A percentile compares a stretch with the other conserved stretches of the same genome.
Conservation (phyloP, 2,888 invertebrate genomes). For the Mythimna lalbum region DNA sequence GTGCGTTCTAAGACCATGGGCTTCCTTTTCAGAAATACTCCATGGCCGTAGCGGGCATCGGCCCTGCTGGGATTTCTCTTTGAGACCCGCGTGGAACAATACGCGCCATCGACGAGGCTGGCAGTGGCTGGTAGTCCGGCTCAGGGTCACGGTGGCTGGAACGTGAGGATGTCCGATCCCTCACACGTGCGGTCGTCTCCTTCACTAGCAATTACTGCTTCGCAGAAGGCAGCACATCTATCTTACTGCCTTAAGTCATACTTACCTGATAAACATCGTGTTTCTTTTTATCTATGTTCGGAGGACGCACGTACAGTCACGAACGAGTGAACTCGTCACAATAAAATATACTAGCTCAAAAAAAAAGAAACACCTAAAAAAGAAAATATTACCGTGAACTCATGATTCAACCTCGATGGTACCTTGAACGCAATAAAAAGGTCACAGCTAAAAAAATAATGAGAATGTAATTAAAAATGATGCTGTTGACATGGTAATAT, state of each 20-base stretch:
- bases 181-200: too few relatives aligned
- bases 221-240: too few relatives aligned
- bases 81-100: too few relatives aligned
- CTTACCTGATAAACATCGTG: neutral
- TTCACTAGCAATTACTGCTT: too few relatives aligned
- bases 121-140: too few relatives aligned
- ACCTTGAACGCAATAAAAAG: conserved; percentile 47
- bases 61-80: too few relatives aligned
- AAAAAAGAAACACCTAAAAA: neutral
- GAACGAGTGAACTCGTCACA: conserved; percentile 26
- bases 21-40: too few relatives aligned
- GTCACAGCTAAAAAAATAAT: conserved; percentile 26
- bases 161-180: too few relatives aligned
- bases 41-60: too few relatives aligned
- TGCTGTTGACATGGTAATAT: neutral
- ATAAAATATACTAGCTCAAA: conserved; percentile 8
- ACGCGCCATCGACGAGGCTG: too few relatives aligned
- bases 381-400: conserved; percentile 36
- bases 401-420: conserved; percentile 7
- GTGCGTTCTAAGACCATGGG: too few relatives aligned
- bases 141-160: too few relatives aligned
- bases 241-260: neutral
- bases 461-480: conserved; percentile 15
- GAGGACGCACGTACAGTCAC: conserved; percentile 29
- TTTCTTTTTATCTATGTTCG: neutral